Conservation (phyloP, 2,888 invertebrate species). For the Eurytoma adleriae region DNA sequence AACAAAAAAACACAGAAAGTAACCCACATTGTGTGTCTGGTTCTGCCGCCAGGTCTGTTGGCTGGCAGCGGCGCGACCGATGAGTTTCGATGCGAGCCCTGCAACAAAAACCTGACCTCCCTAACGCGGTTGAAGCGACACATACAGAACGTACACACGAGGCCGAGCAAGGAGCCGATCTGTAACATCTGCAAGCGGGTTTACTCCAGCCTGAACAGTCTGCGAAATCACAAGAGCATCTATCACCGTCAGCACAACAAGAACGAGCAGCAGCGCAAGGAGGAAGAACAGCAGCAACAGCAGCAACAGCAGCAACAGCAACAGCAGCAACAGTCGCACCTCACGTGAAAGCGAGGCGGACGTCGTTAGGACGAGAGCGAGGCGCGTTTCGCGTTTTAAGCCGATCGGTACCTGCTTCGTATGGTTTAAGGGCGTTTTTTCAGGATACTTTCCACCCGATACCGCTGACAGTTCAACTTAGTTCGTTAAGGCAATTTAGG, state of each 20-base stretch:
- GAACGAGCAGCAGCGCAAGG: slow-evolving; percentile 72
- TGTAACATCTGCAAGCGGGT: slow-evolving; percentile 95
- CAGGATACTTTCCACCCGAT: not conserved
- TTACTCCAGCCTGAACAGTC: slow-evolving; percentile 93
- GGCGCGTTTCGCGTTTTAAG: slow-evolving; percentile 3
- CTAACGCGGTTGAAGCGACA: slow-evolving; percentile 92
- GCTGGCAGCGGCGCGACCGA: slow-evolving; percentile 84
- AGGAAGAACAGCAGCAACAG: slow-evolving; percentile 59
- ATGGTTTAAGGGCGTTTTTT: slow-evolving; percentile 17
- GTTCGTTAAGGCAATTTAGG: slow-evolving; percentile 30
- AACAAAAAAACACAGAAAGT: slow-evolving; percentile 67
- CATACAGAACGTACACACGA: slow-evolving; percentile 94
- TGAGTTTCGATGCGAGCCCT: slow-evolving; percentile 93
- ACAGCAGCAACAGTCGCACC: slow-evolving; percentile 54
- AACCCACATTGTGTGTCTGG: slow-evolving; percentile 73
- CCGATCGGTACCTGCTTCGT: slow-evolving; percentile 45
- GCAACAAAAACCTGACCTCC: slow-evolving; percentile 93
- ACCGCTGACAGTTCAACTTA: slow-evolving; percentile 47
- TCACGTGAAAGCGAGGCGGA: slow-evolving; percentile 46
- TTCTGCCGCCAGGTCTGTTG: slow-evolving; percentile 81
- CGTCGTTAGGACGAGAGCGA: slow-evolving; percentile 20
- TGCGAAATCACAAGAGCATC: slow-evolving; percentile 95
- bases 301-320: slow-evolving; percentile 54
- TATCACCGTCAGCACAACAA: slow-evolving; percentile 83
- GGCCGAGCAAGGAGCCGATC: slow-evolving; percentile 92